A percentile compares a stretch with the other conserved stretches of the same genome.
Evolutionary conservation across 2,888 invertebrate species (phyloP).

Genomic region (Amiota mariae): DNA sequence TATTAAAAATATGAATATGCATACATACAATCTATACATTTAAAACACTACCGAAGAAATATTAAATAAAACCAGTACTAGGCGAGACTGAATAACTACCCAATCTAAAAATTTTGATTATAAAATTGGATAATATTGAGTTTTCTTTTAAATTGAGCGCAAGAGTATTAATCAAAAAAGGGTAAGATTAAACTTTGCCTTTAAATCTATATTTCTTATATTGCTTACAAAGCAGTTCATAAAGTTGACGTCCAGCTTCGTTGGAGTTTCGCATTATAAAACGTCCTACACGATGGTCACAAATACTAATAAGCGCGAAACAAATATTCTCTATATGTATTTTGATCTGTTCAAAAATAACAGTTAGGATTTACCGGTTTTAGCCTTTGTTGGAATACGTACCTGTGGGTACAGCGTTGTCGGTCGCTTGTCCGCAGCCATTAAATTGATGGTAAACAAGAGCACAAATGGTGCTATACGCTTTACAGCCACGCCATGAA

Average conservation of each 20-base stretch:
- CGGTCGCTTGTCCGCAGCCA: conserved; percentile 69
- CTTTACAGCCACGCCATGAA: conserved; percentile 65
- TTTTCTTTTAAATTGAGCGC: too few relatives aligned
- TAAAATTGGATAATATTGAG: too few relatives aligned
- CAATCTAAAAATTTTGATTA: too few relatives aligned
- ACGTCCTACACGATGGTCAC: conserved; percentile 70
- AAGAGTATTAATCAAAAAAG: background rate
- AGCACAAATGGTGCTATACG: conserved; percentile 71
- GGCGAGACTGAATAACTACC: too few relatives aligned
- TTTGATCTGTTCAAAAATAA: conserved; percentile 64
- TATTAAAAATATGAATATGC: too few relatives aligned
- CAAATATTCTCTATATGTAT: conserved; percentile 70
- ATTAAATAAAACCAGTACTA: background rate
- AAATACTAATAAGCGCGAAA: conserved; percentile 68
- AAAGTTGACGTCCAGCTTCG: conserved; percentile 70
- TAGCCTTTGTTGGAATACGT: background rate
- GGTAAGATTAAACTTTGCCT: conserved; percentile 66
- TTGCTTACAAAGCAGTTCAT: conserved; percentile 68
- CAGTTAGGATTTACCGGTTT: background rate
- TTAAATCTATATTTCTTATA: conserved; percentile 72
- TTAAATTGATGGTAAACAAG: conserved; percentile 67
- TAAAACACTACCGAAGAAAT: background rate
- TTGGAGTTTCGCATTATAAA: conserved; percentile 71
- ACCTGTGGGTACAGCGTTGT: conserved; percentile 72
- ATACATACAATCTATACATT: too few relatives aligned